Conservation (phyloP, 2,888 invertebrate genomes). For the Branchipolynoe longqiensis region DNA sequence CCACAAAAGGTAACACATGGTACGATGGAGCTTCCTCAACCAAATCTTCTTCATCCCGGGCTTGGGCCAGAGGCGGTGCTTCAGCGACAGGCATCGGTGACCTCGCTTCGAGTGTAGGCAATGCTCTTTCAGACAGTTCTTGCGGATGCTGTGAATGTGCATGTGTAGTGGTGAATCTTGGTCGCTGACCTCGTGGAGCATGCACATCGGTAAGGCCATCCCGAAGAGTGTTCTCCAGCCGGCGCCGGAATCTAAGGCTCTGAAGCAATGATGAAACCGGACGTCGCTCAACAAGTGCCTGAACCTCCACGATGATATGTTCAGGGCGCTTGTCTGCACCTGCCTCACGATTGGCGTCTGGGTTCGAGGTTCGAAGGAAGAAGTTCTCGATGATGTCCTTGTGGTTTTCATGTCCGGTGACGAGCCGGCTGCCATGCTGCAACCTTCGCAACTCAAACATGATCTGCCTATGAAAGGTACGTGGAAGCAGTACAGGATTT, state of each 20-base stretch:
- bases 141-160: too few relatives aligned
- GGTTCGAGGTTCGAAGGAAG: slow-evolving; percentile 68
- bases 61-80: too few relatives aligned
- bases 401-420: slow-evolving; percentile 75
- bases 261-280: slow-evolving; percentile 78
- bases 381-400: slow-evolving; percentile 76
- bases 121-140: too few relatives aligned
- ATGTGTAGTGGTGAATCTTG: too few relatives aligned
- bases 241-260: slow-evolving; percentile 74
- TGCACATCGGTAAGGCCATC: too few relatives aligned
- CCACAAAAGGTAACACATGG: too few relatives aligned
- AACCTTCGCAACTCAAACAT: slow-evolving; percentile 78
- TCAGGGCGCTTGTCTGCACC: slow-evolving; percentile 77
- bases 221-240: slow-evolving; percentile 77
- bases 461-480: slow-evolving; percentile 75
- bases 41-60: too few relatives aligned
- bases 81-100: too few relatives aligned
- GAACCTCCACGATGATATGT: slow-evolving; percentile 78
- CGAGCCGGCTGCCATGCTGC: slow-evolving; percentile 77
- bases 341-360: slow-evolving; percentile 62
- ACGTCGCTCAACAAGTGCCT: slow-evolving; percentile 78
- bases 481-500: too few relatives aligned
- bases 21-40: too few relatives aligned
- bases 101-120: too few relatives aligned
- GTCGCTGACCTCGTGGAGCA: too few relatives aligned